Evolutionary conservation across 2,888 invertebrate species (phyloP).

Genomic region (Carterocephalus palaemon): DNA sequence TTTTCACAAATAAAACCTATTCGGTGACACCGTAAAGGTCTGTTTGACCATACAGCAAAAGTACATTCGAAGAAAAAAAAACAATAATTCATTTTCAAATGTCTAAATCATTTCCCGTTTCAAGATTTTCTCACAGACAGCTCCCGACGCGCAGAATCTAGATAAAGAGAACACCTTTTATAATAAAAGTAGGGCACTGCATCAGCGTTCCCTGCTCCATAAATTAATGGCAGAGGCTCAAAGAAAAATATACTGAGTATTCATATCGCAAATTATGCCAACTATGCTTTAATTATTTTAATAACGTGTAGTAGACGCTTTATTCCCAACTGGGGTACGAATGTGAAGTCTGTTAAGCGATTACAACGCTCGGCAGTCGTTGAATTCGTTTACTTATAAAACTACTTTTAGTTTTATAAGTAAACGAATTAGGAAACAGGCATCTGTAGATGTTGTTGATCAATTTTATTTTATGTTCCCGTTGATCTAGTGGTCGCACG

Average conservation of each 20-base stretch:
- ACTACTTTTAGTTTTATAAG: no score
- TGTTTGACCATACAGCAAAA: no score
- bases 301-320: conserved; percentile 13
- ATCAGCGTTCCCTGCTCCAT: conserved; percentile 19
- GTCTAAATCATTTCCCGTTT: neutral
- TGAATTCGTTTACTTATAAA: no score
- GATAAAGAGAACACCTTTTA: conserved; percentile 25
- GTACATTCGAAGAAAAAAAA: no score
- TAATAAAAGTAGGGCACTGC: conserved; percentile 21
- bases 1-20: no score
- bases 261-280: conserved; percentile 23
- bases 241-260: conserved; percentile 23
- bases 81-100: no score
- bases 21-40: no score
- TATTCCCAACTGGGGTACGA: conserved; percentile 1
- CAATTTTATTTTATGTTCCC: neutral
- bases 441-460: neutral
- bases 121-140: conserved; percentile 3
- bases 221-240: conserved; percentile 21
- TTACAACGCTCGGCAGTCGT: no score
- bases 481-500: no score
- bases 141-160: conserved; percentile 13
- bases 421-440: no score
- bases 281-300: conserved; percentile 21
- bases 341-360: no score